Evolutionary conservation across 2,888 invertebrate species (phyloP), one percentile per base, ranked within the genome.

Genomic region (Chymomyza caudatula): DNA sequence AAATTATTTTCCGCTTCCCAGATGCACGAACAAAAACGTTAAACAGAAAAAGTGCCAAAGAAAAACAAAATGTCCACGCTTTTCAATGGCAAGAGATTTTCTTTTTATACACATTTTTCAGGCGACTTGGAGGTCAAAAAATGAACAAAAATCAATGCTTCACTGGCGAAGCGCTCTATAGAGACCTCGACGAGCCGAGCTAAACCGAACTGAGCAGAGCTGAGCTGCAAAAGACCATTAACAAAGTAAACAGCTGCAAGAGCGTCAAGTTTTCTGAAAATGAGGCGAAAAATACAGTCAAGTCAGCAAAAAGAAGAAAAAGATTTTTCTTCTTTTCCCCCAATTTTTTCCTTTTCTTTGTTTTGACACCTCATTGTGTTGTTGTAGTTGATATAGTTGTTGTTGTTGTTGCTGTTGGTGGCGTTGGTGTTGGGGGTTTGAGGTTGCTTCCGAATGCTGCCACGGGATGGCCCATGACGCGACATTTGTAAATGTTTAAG

Each of bases 221-320:
- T 84, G 69, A 85, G 83, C 82, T 86, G 86, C 73, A 83, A 83
- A 83, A 85, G 85, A 74, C 83, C 85, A 83, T 83, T 83, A 83
- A 83, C 83, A 86, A 83, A 86, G 83, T 85, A 86, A 83, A 83
- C 83, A 86, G 86, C 87, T 82, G 85, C 75, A 65, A 73, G 79
- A 70, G 68, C 63, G 56, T 55, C 65, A 71, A 69, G 74, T 67
- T 71, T 29, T 71, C 19, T 66, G 68, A 64, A 67, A 72, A 66
- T 66, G 67, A 67, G 65, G 66, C 70, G 23, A 63, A 54, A 55
- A 69, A 75, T 74, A 62, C 65, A 64, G 75, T 65, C 67, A 78
- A 81, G 67, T 81, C 78, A 86, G 86, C 82, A 60, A 17, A 56
- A 69, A 66, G 65, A 57, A 17, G 37, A 49, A 57, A 4, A 37